Evolutionary conservation across 2,113 vertebrate species (phyloP).

Genomic region (Ginglymostoma cirratum): DNA sequence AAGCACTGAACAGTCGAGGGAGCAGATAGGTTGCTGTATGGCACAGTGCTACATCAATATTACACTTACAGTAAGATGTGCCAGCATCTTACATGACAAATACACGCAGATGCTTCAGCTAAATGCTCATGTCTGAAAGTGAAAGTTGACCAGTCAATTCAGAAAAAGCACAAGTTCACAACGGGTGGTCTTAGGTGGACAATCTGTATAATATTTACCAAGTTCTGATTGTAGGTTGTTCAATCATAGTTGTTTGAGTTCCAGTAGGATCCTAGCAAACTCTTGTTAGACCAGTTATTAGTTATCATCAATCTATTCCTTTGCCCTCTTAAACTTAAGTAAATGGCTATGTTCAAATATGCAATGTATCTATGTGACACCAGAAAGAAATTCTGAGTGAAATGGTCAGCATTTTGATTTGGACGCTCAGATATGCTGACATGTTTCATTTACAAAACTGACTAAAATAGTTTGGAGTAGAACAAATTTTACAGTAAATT

Average conservation of each 20-base stretch:
- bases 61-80: too few species aligned
- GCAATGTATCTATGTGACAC: neutral
- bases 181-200: neutral
- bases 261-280: neutral
- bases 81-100: too few species aligned
- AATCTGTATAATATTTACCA: neutral
- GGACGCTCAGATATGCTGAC: neutral
- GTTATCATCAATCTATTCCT: neutral
- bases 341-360: neutral
- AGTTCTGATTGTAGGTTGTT: neutral
- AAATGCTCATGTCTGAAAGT: too few species aligned
- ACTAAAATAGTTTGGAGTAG: neutral
- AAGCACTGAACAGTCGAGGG: too few species aligned
- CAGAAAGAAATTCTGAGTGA: neutral
- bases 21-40: too few species aligned
- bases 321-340: neutral
- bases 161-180: neutral
- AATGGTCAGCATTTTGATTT: neutral
- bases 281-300: neutral
- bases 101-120: too few species aligned
- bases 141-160: too few species aligned
- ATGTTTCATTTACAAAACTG: neutral
- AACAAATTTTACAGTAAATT: neutral
- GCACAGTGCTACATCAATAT: too few species aligned
- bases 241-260: neutral